Percentiles rank a stretch among this genome's conserved stretches.
phyloP scores from a whole-genome alignment of 1,140 invertebrate species.

The Conus ventricosus region DNA sequence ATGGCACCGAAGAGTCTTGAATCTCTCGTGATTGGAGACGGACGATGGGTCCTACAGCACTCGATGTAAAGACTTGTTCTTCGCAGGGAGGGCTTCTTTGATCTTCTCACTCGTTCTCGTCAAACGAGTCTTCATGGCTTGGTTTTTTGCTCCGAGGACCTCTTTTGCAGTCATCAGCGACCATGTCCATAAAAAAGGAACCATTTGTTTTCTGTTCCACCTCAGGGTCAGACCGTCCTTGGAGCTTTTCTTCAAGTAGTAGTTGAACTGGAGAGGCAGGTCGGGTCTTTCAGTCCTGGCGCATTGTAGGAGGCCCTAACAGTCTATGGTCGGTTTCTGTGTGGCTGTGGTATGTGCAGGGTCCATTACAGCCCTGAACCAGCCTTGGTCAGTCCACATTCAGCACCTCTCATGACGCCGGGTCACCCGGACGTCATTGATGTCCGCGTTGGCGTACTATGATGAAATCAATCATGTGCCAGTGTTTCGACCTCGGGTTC shows the following conservation, averaged over 20 bases:
- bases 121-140: background rate
- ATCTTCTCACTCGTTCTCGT: background rate
- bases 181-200: background rate
- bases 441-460: background rate
- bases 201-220: background rate
- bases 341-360: background rate
- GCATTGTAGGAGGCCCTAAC: background rate
- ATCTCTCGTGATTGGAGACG: background rate
- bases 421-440: constrained; percentile 32
- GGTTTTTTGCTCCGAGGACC: background rate
- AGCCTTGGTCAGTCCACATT: constrained; percentile 47
- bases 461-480: background rate
- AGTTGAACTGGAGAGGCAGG: background rate
- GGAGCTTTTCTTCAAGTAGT: background rate
- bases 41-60: background rate
- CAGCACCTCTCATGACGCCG: constrained; percentile 41
- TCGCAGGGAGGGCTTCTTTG: background rate
- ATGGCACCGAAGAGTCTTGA: background rate
- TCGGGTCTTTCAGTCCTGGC: background rate
- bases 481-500: too few species aligned
- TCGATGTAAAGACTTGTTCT: background rate
- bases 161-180: background rate
- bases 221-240: background rate
- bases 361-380: constrained; percentile 27
- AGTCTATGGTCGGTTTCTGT: background rate